Conservation (phyloP, 2,113 vertebrate species). For the Oostethus manadensis region DNA sequence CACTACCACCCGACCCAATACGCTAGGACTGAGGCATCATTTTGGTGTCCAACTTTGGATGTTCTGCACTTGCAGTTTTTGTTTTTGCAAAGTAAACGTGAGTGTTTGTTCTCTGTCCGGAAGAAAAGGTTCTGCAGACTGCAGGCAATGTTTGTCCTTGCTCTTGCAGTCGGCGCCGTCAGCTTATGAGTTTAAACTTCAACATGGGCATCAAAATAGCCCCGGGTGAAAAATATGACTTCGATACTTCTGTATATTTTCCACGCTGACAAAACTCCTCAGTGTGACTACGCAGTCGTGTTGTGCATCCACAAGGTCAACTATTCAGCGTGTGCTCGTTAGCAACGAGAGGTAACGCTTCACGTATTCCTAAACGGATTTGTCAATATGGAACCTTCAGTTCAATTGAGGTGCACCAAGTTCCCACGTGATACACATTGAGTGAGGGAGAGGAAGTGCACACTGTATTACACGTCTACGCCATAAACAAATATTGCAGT, state of each 20-base stretch:
- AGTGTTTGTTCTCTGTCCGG: background rate
- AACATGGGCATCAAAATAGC: background rate
- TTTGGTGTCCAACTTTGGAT: too few relatives aligned
- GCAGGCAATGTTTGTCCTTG: constrained; percentile 3
- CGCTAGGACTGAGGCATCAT: background rate
- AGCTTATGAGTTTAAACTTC: constrained; percentile 6
- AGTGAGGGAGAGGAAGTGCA: too few relatives aligned
- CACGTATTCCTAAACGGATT: too few relatives aligned
- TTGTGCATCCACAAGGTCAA: too few relatives aligned
- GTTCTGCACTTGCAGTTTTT: too few relatives aligned
- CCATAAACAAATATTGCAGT: too few relatives aligned
- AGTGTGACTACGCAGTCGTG: background rate
- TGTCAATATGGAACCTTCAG: too few relatives aligned
- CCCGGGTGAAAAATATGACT: constrained; percentile 1
- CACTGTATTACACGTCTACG: too few relatives aligned
- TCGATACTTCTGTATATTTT: background rate
- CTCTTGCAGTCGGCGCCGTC: background rate
- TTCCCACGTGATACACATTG: too few relatives aligned
- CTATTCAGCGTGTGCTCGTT: too few relatives aligned
- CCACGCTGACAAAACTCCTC: background rate
- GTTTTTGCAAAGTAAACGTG: background rate
- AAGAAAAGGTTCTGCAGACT: background rate
- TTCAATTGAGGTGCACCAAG: too few relatives aligned
- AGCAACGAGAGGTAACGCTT: too few relatives aligned
- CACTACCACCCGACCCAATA: background rate